Evolutionary conservation across 2,113 vertebrate genomes (phyloP).

Genomic region (Scatophagus argus): DNA sequence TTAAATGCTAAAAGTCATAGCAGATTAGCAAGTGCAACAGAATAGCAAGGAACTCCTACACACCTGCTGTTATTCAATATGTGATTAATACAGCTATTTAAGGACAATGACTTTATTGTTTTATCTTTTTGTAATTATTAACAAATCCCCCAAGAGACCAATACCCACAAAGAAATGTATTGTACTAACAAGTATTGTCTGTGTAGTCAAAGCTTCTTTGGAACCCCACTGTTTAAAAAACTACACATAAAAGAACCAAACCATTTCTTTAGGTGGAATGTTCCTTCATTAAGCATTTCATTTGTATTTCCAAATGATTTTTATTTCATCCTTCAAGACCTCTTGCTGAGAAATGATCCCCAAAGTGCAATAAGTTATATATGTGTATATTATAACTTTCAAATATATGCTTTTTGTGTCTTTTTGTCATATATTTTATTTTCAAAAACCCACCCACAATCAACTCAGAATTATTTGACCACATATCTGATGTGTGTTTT

Average conservation of each 20-base stretch:
- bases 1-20: conserved; percentile 21
- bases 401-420: background rate
- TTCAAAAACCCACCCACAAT: background rate
- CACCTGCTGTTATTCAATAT: conserved; percentile 5
- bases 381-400: background rate
- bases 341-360: background rate
- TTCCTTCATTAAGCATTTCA: background rate
- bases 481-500: background rate
- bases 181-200: background rate
- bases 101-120: background rate
- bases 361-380: background rate
- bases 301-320: background rate
- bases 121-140: background rate
- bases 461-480: background rate
- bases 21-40: conserved; percentile 23
- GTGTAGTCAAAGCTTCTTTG: too few species aligned
- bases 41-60: background rate
- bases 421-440: background rate
- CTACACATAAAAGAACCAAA: background rate
- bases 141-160: background rate
- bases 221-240: background rate
- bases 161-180: background rate
- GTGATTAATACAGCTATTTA: background rate
- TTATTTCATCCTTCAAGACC: background rate
- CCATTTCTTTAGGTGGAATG: background rate